Conservation (phyloP, 2,888 invertebrate genomes). For the Tiphia femorata region DNA sequence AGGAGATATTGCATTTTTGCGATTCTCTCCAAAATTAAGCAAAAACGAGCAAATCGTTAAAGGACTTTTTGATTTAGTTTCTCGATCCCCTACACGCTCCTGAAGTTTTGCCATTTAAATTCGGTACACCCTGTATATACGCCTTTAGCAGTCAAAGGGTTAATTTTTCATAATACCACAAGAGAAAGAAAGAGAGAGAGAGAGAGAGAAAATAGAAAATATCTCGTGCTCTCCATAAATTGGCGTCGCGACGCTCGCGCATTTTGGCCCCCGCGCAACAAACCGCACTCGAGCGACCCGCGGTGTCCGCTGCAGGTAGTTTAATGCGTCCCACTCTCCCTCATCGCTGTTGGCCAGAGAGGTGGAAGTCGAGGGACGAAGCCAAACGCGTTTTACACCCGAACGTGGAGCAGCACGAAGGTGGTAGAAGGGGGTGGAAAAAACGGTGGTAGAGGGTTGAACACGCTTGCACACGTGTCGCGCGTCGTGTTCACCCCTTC, state of each 20-base stretch:
- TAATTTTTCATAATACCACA: too few relatives aligned
- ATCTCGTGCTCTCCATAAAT: neutral
- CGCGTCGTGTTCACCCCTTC: neutral
- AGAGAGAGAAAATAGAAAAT: too few relatives aligned
- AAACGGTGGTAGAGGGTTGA: too few relatives aligned
- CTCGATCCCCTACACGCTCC: neutral
- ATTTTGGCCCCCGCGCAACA: conserved; percentile 1
- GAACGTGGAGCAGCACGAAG: neutral
- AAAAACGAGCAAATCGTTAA: too few relatives aligned
- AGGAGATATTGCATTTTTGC: too few relatives aligned
- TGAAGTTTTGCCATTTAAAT: neutral
- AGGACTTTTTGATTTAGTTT: too few relatives aligned
- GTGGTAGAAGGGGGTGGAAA: too few relatives aligned
- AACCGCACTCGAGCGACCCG: neutral
- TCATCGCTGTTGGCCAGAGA: neutral
- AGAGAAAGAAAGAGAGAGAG: too few relatives aligned
- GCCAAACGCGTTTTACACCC: conserved; percentile 3
- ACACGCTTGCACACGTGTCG: neutral
- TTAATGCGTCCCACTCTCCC: neutral
- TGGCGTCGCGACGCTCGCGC: neutral
- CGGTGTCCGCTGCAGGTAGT: neutral
- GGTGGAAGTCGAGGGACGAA: too few relatives aligned
- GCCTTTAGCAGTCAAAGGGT: too few relatives aligned
- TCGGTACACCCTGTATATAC: too few relatives aligned
- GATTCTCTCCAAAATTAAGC: too few relatives aligned